Percentiles rank a stretch among this genome's conserved stretches.
Evolutionary conservation across 1,140 invertebrate species (phyloP).

Genomic region (Papilio helenus): DNA sequence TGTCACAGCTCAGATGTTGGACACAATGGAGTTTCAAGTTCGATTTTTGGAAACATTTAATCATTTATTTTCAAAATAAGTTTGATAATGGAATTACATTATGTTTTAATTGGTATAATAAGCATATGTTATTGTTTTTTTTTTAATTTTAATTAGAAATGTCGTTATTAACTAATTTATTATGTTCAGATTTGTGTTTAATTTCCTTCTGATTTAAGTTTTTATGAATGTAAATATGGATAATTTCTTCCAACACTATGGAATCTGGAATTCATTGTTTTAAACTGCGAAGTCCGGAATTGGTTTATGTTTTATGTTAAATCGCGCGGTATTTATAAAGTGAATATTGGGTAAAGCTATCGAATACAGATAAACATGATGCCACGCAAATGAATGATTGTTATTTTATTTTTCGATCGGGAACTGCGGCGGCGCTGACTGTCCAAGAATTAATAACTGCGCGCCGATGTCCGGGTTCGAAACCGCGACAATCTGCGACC

Average conservation of each 20-base stretch:
- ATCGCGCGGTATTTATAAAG: conserved; percentile 23
- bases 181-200: not conserved
- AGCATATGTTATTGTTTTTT: not conserved
- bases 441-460: conserved; percentile 76
- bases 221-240: not conserved
- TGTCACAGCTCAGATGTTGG: conserved; percentile 19
- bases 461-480: conserved; percentile 49
- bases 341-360: conserved; percentile 60
- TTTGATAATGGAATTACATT: no score
- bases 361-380: conserved; percentile 58
- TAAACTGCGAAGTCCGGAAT: not conserved
- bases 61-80: not conserved
- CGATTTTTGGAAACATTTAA: not conserved
- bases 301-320: conserved; percentile 16
- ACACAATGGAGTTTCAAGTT: conserved; percentile 44
- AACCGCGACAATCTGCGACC: conserved; percentile 74
- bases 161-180: not conserved
- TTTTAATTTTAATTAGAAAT: not conserved
- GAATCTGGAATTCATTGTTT: conserved; percentile 3
- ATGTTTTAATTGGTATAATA: not conserved
- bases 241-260: not conserved
- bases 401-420: conserved; percentile 78
- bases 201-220: not conserved
- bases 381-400: conserved; percentile 70
- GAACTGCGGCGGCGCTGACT: conserved; percentile 58